phyloP scores from a whole-genome alignment of 2,113 vertebrate genomes.

The Poeciliopsis occidentalis region DNA sequence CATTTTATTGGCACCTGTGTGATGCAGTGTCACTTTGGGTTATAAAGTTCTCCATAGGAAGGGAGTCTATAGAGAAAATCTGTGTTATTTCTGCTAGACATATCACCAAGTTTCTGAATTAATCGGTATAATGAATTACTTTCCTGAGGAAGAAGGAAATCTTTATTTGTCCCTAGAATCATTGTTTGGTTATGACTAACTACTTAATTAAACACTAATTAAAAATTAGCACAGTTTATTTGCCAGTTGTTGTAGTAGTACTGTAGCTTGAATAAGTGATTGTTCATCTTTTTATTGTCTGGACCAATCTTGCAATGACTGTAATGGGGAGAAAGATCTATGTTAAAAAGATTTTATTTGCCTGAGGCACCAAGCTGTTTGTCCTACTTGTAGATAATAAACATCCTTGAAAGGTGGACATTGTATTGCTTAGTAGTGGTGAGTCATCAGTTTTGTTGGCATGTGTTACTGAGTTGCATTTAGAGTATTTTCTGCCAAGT shows the following conservation, averaged over 20 bases:
- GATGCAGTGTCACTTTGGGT: background rate
- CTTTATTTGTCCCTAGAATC: background rate
- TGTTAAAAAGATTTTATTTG: background rate
- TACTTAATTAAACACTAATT: too few relatives aligned
- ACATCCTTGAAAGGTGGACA: background rate
- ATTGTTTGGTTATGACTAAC: too few relatives aligned
- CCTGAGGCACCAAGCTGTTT: background rate
- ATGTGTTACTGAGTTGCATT: background rate
- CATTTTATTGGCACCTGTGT: background rate
- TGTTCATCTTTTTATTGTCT: background rate
- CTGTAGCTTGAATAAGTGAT: background rate
- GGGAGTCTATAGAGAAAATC: background rate
- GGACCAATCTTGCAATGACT: background rate
- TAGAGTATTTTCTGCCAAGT: background rate
- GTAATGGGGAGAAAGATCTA: background rate
- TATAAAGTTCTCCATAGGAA: background rate
- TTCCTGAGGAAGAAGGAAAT: background rate
- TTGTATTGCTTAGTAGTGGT: background rate
- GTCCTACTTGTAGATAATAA: background rate
- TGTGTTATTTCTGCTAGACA: background rate
- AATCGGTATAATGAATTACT: background rate
- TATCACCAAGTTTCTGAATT: background rate
- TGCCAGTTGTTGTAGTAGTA: too few relatives aligned
- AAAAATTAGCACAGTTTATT: background rate
- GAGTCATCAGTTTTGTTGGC: background rate